Evolutionary conservation across 2,888 invertebrate genomes (phyloP).

Genomic region (Chrysomela aeneicollis): DNA sequence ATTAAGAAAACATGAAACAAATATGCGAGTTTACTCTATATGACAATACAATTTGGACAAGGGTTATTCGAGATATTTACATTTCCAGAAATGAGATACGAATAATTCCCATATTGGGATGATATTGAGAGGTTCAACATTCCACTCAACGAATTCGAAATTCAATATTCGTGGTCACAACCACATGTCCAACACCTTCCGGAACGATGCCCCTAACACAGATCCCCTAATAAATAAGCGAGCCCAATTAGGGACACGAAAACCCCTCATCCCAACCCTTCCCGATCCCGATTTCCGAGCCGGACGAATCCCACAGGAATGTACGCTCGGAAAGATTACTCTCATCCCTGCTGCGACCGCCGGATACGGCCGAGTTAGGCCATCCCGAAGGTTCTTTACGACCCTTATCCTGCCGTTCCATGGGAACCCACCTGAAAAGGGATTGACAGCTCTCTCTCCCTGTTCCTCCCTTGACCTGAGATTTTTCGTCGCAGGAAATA

Average conservation of each 20-base stretch:
- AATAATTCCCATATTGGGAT: too few species aligned
- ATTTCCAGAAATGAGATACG: too few species aligned
- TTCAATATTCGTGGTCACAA: not conserved
- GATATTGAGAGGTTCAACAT: not conserved
- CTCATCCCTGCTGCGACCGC: slow-evolving; percentile 19
- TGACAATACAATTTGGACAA: too few species aligned
- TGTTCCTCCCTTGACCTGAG: not conserved
- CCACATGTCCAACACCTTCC: not conserved
- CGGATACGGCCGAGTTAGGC: slow-evolving; percentile 19
- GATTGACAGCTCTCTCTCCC: not conserved
- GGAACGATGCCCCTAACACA: not conserved
- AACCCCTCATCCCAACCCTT: slow-evolving; percentile 9
- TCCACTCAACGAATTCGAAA: not conserved
- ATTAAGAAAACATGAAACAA: too few species aligned
- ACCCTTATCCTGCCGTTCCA: slow-evolving; percentile 23
- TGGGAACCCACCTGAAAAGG: slow-evolving; percentile 21
- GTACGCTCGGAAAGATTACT: slow-evolving; percentile 25
- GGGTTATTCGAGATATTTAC: too few species aligned
- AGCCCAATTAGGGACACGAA: not conserved
- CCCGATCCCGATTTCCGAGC: slow-evolving; percentile 16
- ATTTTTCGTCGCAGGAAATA: too few species aligned
- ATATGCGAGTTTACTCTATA: too few species aligned
- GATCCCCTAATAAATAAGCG: not conserved
- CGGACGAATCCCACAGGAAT: slow-evolving; percentile 15
- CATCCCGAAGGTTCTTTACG: slow-evolving; percentile 28